Conservation (phyloP, 2,113 vertebrate genomes). For the Antechinus flavipes region DNA sequence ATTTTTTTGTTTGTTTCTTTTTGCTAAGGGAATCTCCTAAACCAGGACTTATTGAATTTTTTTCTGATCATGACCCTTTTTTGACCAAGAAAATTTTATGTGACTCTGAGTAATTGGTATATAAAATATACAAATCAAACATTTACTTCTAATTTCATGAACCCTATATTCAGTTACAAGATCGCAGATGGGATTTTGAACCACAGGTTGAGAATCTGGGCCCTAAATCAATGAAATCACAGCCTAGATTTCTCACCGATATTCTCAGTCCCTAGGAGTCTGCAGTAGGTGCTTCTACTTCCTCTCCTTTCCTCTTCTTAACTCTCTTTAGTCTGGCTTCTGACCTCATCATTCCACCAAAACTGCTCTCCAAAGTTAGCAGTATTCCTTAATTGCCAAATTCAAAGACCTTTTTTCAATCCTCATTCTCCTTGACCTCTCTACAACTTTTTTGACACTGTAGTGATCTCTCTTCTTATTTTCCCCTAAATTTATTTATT, state of each 20-base stretch:
- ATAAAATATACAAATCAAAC: too few relatives aligned
- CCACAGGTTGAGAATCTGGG: too few relatives aligned
- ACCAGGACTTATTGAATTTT: neutral
- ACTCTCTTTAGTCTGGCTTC: neutral
- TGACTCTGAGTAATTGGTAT: too few relatives aligned
- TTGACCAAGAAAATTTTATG: too few relatives aligned
- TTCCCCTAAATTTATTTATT: too few relatives aligned
- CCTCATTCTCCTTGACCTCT: neutral
- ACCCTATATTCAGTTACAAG: too few relatives aligned
- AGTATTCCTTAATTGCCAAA: neutral
- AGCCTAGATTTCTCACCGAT: neutral
- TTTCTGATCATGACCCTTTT: too few relatives aligned
- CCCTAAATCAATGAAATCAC: neutral
- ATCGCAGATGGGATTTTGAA: too few relatives aligned
- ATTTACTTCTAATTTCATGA: too few relatives aligned
- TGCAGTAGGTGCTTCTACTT: neutral
- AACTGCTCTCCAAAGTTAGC: neutral
- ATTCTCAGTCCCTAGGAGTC: neutral
- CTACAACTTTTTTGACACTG: neutral
- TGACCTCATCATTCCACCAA: neutral
- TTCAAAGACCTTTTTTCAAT: neutral
- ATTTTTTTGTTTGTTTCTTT: neutral
- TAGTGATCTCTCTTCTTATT: neutral
- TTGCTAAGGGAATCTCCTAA: neutral
- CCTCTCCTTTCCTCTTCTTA: neutral